phyloP scores from a whole-genome alignment of 2,888 invertebrate genomes.

The Drosophila infuscata region DNA sequence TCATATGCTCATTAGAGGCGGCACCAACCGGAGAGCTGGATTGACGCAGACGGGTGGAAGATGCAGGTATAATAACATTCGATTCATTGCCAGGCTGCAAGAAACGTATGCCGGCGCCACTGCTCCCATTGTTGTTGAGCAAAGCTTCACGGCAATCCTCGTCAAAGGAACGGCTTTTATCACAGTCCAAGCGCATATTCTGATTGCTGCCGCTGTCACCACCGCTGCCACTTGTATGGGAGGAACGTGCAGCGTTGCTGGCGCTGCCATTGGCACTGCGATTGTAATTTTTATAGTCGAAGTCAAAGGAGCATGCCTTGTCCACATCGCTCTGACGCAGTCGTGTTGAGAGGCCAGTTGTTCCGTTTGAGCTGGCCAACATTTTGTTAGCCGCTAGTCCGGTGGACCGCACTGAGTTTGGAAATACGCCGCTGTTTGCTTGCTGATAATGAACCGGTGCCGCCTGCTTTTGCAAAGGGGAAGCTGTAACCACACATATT shows the following conservation, averaged over 20 bases:
- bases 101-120: conserved; percentile 62
- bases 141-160: conserved; percentile 83
- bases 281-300: conserved; percentile 83
- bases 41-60: conserved; percentile 67
- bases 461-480: conserved; percentile 37
- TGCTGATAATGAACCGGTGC: conserved; percentile 48
- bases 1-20: conserved; percentile 49
- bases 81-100: conserved; percentile 61
- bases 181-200: conserved; percentile 82
- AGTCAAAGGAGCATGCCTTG: conserved; percentile 84
- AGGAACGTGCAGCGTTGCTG: conserved; percentile 18
- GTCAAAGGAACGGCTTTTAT: conserved; percentile 85
- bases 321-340: conserved; percentile 80
- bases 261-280: conserved; percentile 26
- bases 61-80: conserved; percentile 5
- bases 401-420: conserved; percentile 78
- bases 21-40: conserved; percentile 74
- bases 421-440: conserved; percentile 71
- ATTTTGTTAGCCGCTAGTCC: conserved; percentile 56
- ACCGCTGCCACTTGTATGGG: conserved; percentile 48
- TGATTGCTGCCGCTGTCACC: conserved; percentile 75
- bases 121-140: conserved; percentile 70
- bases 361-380: conserved; percentile 36
- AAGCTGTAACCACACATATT: conserved; percentile 74
- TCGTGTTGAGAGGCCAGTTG: conserved; percentile 38